These are phyloP conservation scores for Heliconius nattereri DNA, from an alignment of 1,140 invertebrate species.

Conservation along the genomic window DNA sequence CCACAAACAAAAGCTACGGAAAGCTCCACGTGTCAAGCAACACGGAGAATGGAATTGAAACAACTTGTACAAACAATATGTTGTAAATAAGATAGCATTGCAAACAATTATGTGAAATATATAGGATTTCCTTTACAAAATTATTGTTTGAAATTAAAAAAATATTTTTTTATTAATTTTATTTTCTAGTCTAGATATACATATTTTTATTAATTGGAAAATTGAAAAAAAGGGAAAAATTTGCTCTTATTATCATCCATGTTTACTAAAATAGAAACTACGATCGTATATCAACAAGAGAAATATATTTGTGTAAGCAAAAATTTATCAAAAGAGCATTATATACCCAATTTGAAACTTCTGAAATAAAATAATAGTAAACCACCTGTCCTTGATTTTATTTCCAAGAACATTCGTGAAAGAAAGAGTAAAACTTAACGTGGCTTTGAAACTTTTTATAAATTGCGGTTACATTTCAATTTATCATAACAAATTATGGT, in stretches of 20 bases:
- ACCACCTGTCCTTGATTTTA: neutral
- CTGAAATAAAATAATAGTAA: neutral
- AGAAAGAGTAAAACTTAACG: neutral
- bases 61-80: neutral
- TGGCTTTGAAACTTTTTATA: neutral
- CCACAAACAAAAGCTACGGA: neutral
- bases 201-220: no score
- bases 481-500: no score
- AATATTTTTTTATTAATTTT: no score
- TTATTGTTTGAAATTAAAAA: no score
- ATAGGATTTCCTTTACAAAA: no score
- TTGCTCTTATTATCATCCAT: neutral
- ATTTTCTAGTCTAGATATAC: no score
- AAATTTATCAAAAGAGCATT: neutral
- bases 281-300: neutral
- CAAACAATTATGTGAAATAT: neutral
- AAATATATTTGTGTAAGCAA: neutral
- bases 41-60: neutral
- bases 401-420: neutral
- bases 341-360: neutral
- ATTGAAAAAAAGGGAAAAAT: no score
- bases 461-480: neutral
- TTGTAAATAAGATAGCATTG: neutral
- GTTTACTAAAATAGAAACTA: neutral
- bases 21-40: slow-evolving; percentile 9